Evolutionary conservation across 2,888 invertebrate genomes (phyloP).

Genomic region (Axea sp.): DNA sequence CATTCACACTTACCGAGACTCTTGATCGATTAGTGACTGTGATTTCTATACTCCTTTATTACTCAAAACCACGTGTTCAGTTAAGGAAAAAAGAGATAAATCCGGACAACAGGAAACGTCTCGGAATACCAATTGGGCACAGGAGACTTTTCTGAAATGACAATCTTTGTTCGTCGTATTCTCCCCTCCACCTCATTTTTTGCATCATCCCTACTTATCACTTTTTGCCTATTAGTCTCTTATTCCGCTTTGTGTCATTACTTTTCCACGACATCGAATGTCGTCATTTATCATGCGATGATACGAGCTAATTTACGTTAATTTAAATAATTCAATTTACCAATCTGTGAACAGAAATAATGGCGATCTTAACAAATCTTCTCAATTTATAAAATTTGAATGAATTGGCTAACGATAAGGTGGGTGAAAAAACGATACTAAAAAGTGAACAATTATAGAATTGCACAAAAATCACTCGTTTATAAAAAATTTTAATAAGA

Average conservation of each 20-base stretch:
- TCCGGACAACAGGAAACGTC: slow-evolving; percentile 26
- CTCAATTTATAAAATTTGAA: no score
- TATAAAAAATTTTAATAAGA: no score
- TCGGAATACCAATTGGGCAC: slow-evolving; percentile 52
- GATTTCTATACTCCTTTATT: slow-evolving; percentile 50
- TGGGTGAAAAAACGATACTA: no score
- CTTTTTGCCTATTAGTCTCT: no score
- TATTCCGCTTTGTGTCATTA: slow-evolving; percentile 5
- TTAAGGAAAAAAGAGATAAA: slow-evolving; percentile 37
- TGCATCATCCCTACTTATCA: no score
- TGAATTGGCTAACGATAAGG: no score
- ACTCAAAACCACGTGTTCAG: slow-evolving; percentile 44
- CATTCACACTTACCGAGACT: slow-evolving; percentile 35
- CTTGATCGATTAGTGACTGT: slow-evolving; percentile 39
- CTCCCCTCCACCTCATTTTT: background rate
- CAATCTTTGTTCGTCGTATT: slow-evolving; percentile 37
- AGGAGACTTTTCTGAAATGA: slow-evolving; percentile 37
- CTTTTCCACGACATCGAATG: slow-evolving; percentile 34
- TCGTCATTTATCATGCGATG: slow-evolving; percentile 27
- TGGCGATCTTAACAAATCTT: no score
- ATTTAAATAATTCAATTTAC: slow-evolving; percentile 49
- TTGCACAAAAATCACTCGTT: no score
- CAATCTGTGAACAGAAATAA: no score
- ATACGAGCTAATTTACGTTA: slow-evolving; percentile 48
- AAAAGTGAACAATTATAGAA: no score